Evolutionary conservation across 2,113 vertebrate genomes (phyloP).

Genomic region (Perca fluviatilis): DNA sequence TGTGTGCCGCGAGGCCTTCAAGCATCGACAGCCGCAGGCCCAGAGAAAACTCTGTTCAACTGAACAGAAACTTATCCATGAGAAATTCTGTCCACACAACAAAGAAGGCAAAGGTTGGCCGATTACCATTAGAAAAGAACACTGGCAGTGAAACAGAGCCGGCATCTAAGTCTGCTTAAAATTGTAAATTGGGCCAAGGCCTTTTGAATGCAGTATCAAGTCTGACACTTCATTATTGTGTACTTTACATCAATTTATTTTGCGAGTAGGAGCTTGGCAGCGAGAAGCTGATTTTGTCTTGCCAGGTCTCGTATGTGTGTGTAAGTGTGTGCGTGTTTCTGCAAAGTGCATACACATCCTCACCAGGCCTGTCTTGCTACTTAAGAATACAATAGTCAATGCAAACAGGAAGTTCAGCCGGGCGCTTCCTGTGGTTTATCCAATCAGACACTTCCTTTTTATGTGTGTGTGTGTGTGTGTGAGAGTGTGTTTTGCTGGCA

Average conservation of each 20-base stretch:
- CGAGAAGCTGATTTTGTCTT: constrained; percentile 48
- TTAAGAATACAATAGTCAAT: constrained; percentile 50
- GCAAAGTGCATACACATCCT: neutral
- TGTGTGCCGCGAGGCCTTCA: constrained; percentile 9
- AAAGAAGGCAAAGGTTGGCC: constrained; percentile 34
- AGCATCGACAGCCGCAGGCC: neutral
- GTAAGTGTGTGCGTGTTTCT: neutral
- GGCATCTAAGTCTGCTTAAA: constrained; percentile 39
- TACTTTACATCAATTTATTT: constrained; percentile 49
- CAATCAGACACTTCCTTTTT: constrained; percentile 64
- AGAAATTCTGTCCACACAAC: constrained; percentile 29
- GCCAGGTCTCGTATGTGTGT: neutral
- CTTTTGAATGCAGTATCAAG: constrained; percentile 45
- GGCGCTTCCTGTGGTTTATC: constrained; percentile 59
- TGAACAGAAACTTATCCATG: constrained; percentile 6
- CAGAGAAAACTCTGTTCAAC: constrained; percentile 24
- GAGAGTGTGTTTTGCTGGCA: constrained; percentile 16
- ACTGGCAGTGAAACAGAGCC: constrained; percentile 16
- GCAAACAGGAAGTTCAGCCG: constrained; percentile 66
- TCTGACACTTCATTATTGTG: constrained; percentile 59
- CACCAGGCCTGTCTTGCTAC: neutral
- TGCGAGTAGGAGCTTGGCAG: constrained; percentile 19
- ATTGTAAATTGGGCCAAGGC: constrained; percentile 45
- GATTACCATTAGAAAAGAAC: constrained; percentile 58
- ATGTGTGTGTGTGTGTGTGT: constrained; percentile 2